phyloP scores from a whole-genome alignment of 2,797 vertebrate species.

The Lepus oiostolus region DNA sequence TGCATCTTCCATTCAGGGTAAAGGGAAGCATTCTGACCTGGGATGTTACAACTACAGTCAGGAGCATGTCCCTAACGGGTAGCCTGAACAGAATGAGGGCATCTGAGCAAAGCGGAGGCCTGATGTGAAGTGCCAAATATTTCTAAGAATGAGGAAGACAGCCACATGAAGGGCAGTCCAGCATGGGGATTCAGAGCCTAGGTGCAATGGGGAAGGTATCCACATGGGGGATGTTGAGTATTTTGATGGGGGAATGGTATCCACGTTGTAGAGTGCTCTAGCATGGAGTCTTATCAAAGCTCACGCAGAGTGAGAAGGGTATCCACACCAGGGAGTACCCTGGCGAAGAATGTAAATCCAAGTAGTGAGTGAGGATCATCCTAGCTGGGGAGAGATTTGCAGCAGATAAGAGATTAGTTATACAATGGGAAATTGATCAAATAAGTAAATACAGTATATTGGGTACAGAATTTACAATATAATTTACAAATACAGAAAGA shows the following conservation, averaged over 20 bases:
- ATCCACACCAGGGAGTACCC: background rate
- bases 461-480: background rate
- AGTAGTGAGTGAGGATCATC: background rate
- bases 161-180: background rate
- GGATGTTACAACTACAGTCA: background rate
- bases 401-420: background rate
- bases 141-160: background rate
- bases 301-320: background rate
- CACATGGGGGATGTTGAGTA: background rate
- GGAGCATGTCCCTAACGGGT: no score
- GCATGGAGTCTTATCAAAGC: background rate
- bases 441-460: background rate
- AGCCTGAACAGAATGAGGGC: background rate
- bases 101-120: background rate
- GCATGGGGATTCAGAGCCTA: background rate
- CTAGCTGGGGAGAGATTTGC: background rate
- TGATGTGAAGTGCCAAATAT: background rate
- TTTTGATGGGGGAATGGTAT: background rate
- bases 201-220: background rate
- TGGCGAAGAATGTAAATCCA: background rate
- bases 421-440: background rate
- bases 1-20: background rate
- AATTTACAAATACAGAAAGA: background rate
- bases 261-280: background rate
- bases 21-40: background rate